A percentile compares a stretch with the other conserved stretches of the same genome.
Evolutionary conservation across 1,140 invertebrate genomes (phyloP).

Genomic region (Eriocheir sinensis): DNA sequence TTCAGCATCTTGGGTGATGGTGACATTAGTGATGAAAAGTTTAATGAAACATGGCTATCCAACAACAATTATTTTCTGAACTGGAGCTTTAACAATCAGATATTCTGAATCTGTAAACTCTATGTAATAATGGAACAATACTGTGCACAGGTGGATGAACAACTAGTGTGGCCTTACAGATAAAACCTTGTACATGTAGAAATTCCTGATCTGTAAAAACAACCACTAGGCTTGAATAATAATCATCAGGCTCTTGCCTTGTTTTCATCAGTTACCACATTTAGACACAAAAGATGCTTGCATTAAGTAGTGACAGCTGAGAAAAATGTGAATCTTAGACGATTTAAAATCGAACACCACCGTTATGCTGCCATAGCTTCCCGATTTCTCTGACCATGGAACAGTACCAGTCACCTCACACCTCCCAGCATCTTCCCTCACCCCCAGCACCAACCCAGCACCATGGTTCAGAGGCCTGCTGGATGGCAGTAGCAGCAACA

Average conservation of each 20-base stretch:
- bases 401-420: background rate
- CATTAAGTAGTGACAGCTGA: background rate
- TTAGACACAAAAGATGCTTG: background rate
- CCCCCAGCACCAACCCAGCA: background rate
- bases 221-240: background rate
- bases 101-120: background rate
- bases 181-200: background rate
- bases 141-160: background rate
- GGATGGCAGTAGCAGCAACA: background rate
- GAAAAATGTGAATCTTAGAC: background rate
- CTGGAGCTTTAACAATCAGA: no score
- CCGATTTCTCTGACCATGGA: background rate
- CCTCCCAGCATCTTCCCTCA: background rate
- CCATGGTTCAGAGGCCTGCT: background rate
- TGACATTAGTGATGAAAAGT: background rate
- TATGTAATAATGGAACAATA: background rate
- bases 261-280: background rate
- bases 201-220: background rate
- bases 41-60: background rate
- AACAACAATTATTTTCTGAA: no score
- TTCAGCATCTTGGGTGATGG: background rate
- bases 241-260: background rate
- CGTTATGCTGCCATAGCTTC: background rate
- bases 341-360: no score
- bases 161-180: background rate